phyloP scores from a whole-genome alignment of 1,140 invertebrate genomes.

The Chironomus tepperi region DNA sequence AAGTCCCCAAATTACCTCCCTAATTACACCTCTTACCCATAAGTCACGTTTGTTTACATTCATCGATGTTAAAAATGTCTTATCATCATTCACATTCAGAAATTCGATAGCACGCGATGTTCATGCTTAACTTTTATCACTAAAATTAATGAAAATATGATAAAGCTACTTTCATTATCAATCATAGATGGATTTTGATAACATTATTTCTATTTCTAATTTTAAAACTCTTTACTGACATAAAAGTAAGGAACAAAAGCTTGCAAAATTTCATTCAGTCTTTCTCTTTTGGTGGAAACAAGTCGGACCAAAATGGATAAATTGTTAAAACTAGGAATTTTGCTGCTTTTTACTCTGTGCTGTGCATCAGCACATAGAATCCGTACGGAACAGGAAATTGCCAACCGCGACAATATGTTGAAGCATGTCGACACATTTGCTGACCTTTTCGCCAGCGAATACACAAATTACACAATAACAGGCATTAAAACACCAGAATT shows the following conservation, averaged over 20 bases:
- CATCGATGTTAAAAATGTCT: too few species aligned
- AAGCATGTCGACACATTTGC: background rate
- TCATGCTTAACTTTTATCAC: too few species aligned
- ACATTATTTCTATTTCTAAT: background rate
- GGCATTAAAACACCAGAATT: background rate
- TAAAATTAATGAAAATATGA: too few species aligned
- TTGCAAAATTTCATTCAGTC: background rate
- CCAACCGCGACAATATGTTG: background rate
- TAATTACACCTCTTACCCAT: too few species aligned
- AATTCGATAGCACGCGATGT: too few species aligned
- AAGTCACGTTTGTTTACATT: too few species aligned
- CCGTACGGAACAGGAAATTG: background rate
- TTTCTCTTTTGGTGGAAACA: background rate
- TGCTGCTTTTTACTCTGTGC: background rate
- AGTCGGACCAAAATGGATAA: background rate
- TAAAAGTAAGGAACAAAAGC: background rate
- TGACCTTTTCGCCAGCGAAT: background rate
- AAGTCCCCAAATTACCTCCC: too few species aligned
- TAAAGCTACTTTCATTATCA: too few species aligned
- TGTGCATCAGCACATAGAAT: background rate
- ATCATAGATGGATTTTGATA: background rate
- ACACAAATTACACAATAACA: background rate
- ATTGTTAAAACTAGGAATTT: background rate
- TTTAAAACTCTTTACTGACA: background rate
- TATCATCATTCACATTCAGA: too few species aligned